Evolutionary conservation across 2,888 invertebrate genomes (phyloP).

Genomic region (Cheilosia urbana): DNA sequence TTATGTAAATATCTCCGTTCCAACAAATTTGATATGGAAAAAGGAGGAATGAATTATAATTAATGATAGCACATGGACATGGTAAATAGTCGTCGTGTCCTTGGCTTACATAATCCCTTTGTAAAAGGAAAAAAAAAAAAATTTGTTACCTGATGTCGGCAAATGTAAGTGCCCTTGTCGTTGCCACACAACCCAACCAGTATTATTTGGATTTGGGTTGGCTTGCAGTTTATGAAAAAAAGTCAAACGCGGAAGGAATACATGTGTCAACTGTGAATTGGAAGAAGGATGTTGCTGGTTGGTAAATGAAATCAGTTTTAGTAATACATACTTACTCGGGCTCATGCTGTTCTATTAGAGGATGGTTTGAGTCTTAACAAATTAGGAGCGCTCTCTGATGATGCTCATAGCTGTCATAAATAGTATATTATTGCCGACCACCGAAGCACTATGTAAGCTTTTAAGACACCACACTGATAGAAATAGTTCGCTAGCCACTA

Average conservation of each 20-base stretch:
- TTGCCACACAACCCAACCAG: conserved; percentile 18
- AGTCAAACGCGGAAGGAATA: neutral
- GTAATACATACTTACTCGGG: neutral
- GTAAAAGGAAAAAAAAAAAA: conserved; percentile 31
- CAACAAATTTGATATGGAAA: conserved; percentile 21
- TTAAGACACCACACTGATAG: no score
- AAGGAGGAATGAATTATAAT: conserved; percentile 19
- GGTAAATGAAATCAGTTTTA: neutral
- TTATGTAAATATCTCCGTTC: conserved; percentile 28
- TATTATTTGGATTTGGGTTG: conserved; percentile 8
- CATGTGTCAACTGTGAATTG: conserved; percentile 6
- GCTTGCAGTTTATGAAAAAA: neutral
- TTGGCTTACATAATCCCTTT: conserved; percentile 50
- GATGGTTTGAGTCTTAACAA: neutral
- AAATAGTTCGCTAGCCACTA: no score
- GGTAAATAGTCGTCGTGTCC: conserved; percentile 36
- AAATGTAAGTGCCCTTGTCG: conserved; percentile 33
- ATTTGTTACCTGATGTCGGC: conserved; percentile 33
- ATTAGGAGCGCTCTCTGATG: neutral
- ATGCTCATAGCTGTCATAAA: neutral
- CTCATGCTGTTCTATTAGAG: neutral
- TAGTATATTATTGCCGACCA: no score
- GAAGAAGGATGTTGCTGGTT: neutral
- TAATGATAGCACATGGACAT: conserved; percentile 50
- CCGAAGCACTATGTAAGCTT: no score